phyloP scores from a whole-genome alignment of 2,888 invertebrate genomes.

The Nemoura dubitans region DNA sequence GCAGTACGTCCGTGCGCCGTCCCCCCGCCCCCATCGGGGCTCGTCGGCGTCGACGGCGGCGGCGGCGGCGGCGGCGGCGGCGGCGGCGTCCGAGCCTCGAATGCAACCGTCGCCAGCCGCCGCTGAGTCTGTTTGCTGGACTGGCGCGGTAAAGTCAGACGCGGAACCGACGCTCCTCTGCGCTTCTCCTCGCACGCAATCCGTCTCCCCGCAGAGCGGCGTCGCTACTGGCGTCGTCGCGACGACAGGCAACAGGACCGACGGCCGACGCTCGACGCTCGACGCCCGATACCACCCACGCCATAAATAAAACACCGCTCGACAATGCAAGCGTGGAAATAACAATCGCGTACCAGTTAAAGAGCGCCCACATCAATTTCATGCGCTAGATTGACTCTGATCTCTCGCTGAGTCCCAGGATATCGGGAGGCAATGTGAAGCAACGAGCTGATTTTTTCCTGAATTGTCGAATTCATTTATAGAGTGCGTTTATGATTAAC shows the following conservation, averaged over 20 bases:
- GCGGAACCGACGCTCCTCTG: constrained; percentile 1
- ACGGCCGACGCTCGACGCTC: not conserved
- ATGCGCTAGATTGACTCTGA: not conserved
- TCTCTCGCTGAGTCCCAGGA: not conserved
- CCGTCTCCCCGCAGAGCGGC: not conserved
- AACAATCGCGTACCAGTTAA: not conserved
- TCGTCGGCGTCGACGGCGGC: not conserved
- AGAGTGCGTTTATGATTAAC: not conserved
- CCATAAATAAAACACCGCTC: not conserved
- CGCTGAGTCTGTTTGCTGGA: not conserved
- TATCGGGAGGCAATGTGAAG: not conserved
- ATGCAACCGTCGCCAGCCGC: not conserved
- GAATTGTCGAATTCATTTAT: not conserved
- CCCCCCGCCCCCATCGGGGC: not conserved
- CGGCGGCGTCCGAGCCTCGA: not conserved
- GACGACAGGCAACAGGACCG: constrained; percentile 3
- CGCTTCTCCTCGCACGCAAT: constrained; percentile 8
- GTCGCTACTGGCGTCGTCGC: not conserved
- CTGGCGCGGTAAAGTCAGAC: not conserved
- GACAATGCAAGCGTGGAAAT: not conserved
- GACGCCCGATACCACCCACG: not conserved
- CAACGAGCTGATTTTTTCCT: not conserved
- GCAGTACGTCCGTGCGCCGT: not conserved
- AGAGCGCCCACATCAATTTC: not conserved
- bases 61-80: not conserved